Base-by-base conservation (phyloP, 2,113 vertebrate genomes). In the Mus spicilegus region DNA sequence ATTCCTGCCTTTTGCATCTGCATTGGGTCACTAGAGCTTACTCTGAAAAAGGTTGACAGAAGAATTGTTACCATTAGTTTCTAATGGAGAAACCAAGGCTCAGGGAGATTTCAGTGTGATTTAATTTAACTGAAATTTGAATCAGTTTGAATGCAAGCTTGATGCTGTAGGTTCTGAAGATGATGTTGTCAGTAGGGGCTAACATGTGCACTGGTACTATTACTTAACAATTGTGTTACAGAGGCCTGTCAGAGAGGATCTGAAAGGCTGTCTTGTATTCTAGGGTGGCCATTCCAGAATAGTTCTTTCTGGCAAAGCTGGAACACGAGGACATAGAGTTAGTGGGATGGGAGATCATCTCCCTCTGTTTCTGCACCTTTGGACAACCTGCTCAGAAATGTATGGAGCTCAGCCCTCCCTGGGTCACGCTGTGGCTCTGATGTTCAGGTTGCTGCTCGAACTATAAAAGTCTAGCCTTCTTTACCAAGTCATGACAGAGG, bases 201-300 rank as follows among this genome's bases (percentile, higher is more conserved):
- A 5, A 46, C 1, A 2, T 33, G 9, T 4, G 10, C 3, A 28
- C 24, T 2, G 0, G 22, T 9, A 16, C 30, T 7, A 4, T 36
- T 11, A 5, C 5, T n/a, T 7, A 4, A 19, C 19, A 56, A 19
- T 7, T 1, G 0, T 9, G 30, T 56, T 30, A 9, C 16, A 65
- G 49, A 46, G 63, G 51, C 39, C 75, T 0, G 8, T 16, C 6
- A 2, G n/a, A 42, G 19, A 19, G n/a, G 87, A 73, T 63, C 67
- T 3, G n/a, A 8, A 30, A 49, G 12, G 6, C 7, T 4, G 39
- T 5, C 16, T 11, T 17, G 5, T 46, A 54, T 49, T 67, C 3
- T 8, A 56, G 33, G 54, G 54, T 24, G 28, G 11, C 67, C 19
- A n/a, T 22, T 49, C 61, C n/a, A 13, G 85, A 67, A 39, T 49